Evolutionary conservation across 2,888 invertebrate species (phyloP).

Genomic region (Philereme vetulata): DNA sequence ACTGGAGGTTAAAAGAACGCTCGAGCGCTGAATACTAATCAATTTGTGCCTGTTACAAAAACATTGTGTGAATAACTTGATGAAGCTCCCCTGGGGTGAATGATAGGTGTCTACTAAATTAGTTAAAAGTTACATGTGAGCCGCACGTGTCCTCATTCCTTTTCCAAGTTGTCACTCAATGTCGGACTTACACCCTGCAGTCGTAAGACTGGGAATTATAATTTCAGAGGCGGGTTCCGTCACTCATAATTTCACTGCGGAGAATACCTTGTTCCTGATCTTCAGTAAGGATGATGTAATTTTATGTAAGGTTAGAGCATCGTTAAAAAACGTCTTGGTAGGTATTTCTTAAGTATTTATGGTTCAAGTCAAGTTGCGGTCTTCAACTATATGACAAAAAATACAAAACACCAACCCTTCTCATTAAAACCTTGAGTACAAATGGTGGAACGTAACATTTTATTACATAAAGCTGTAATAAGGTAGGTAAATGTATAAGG

Average conservation of each 20-base stretch:
- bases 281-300: constrained; percentile 1
- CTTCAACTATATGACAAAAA: too few species aligned
- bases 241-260: constrained; percentile 15
- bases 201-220: constrained; percentile 20
- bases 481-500: too few species aligned
- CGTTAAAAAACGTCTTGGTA: not conserved
- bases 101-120: constrained; percentile 35
- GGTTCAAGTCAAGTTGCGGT: too few species aligned
- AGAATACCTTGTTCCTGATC: not conserved
- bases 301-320: not conserved
- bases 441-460: too few species aligned
- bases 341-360: too few species aligned
- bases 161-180: constrained; percentile 38
- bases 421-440: too few species aligned
- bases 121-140: constrained; percentile 37
- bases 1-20: constrained; percentile 28
- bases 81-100: constrained; percentile 33
- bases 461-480: too few species aligned
- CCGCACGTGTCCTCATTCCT: constrained; percentile 36
- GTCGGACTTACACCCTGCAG: constrained; percentile 23
- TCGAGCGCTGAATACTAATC: constrained; percentile 25
- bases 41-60: constrained; percentile 14
- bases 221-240: constrained; percentile 24
- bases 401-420: too few species aligned
- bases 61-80: constrained; percentile 19